Evolutionary conservation across 2,888 invertebrate genomes (phyloP), one percentile per base, ranked within the genome.

Genomic region (Cartodere bifasciata): DNA sequence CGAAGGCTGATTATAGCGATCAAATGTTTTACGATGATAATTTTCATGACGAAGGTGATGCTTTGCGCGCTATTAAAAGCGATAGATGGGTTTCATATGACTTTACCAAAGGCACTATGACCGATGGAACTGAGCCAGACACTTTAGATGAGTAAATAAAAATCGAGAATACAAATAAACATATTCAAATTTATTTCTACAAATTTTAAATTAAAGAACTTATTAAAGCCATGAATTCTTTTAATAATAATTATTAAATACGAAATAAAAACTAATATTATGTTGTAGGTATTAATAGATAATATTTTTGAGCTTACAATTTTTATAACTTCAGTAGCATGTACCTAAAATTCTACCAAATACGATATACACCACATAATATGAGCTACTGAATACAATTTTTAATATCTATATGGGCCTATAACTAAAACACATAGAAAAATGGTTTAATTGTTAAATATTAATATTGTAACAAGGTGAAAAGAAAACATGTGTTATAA

Each of bases 1-100:
- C 40, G 20, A 31, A 38, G 25, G 39, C 41, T 5, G 14, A 28
- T 23, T 23, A 26, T 16, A 42, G 37, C 31, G 29, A 21, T 1
- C 12, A 39, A 13, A 52, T 50, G 39, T 56, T 52, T 39, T 44
- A 43, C 12, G 55, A 55, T 35, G 55, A 56, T 29, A 41, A 40
- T 14, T 48, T 40, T 23, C 17, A 30, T 4, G 31, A 29, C 16
- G 38, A 44, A 17, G 40, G 47, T 3, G 35, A 41, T 23, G 24
- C 34, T 14, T 35, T 54, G 25, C 48, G 48, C 29, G 32, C 42
- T 12, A 24, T 43, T 28, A 50, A 50, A 35, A 31, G 39, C 2
- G 31, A 32, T 17, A 40, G 39, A 10, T 31, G 36, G 21, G 16
- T 28, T 17, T 47, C 48, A 7, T 45, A 39, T 16, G 45, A 56